Conservation (phyloP, 2,113 vertebrate species). For the Chloroceryle aenea region DNA sequence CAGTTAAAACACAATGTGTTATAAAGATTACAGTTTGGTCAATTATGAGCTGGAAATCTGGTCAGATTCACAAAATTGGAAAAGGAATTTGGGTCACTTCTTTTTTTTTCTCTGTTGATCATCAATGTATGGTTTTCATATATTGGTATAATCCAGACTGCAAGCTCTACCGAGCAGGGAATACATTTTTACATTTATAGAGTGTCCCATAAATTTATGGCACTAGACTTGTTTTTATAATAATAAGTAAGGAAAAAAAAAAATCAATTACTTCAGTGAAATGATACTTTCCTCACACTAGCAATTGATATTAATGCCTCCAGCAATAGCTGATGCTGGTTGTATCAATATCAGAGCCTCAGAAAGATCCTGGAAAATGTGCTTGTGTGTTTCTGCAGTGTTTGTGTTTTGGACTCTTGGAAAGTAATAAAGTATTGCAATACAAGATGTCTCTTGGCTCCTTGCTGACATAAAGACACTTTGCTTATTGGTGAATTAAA, state of each 20-base stretch:
- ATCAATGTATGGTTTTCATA: neutral
- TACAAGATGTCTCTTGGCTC: neutral
- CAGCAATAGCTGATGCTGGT: neutral
- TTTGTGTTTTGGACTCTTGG: neutral
- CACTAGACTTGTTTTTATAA: neutral
- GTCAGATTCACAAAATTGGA: neutral
- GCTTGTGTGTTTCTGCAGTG: neutral
- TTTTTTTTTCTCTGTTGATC: neutral
- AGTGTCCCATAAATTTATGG: neutral
- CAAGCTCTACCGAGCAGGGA: neutral
- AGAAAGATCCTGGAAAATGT: neutral
- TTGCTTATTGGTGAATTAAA: neutral
- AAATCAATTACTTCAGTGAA: neutral
- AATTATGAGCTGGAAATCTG: neutral
- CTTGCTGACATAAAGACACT: neutral
- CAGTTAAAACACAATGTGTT: neutral
- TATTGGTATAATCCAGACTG: neutral
- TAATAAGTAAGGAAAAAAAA: neutral
- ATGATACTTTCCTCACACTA: neutral
- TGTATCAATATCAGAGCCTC: neutral
- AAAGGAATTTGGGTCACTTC: neutral
- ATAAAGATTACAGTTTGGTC: neutral
- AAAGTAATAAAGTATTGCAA: conserved; percentile 21
- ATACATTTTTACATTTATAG: conserved; percentile 10
- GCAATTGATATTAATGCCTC: neutral